These are phyloP conservation scores for Pyrrhosoma nymphula DNA, from an alignment of 2,888 invertebrate species.

Conservation along the genomic window DNA sequence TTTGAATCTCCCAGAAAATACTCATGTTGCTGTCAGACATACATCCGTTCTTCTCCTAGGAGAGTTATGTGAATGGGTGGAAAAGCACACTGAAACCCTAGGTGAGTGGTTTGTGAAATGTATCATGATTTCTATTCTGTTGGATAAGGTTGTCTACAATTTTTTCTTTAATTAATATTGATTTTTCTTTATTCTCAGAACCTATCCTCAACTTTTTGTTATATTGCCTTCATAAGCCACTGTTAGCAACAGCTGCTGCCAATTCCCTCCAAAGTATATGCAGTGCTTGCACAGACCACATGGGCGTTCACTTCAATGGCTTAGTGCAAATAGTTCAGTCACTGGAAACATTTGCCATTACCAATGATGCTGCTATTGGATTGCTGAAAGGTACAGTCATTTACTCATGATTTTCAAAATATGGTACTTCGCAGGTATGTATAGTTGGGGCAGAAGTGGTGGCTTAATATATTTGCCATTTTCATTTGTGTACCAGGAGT, in stretches of 20 bases:
- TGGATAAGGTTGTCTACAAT: too few relatives aligned
- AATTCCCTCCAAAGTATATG: constrained; percentile 92
- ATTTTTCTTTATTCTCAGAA: constrained; percentile 79
- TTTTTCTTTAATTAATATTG: background rate
- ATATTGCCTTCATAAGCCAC: constrained; percentile 85
- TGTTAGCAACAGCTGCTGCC: constrained; percentile 90
- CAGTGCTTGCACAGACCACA: constrained; percentile 88
- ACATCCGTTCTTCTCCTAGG: constrained; percentile 93
- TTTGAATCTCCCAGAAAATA: constrained; percentile 87
- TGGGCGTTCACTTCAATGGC: constrained; percentile 86
- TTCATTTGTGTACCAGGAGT: background rate
- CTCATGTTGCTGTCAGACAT: constrained; percentile 92
- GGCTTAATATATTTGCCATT: background rate
- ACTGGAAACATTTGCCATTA: constrained; percentile 86
- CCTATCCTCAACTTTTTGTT: constrained; percentile 90
- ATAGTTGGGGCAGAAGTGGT: too few relatives aligned
- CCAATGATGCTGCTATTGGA: constrained; percentile 87
- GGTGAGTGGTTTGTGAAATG: constrained; percentile 76
- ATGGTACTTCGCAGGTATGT: background rate
- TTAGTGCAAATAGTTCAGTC: constrained; percentile 87
- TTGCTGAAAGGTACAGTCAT: constrained; percentile 84
- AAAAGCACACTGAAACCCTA: constrained; percentile 89
- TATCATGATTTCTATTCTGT: background rate
- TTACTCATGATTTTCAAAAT: background rate
- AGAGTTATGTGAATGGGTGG: constrained; percentile 97